Base-by-base conservation (phyloP, 1,140 invertebrate genomes). In the Drosophila teissieri region DNA sequence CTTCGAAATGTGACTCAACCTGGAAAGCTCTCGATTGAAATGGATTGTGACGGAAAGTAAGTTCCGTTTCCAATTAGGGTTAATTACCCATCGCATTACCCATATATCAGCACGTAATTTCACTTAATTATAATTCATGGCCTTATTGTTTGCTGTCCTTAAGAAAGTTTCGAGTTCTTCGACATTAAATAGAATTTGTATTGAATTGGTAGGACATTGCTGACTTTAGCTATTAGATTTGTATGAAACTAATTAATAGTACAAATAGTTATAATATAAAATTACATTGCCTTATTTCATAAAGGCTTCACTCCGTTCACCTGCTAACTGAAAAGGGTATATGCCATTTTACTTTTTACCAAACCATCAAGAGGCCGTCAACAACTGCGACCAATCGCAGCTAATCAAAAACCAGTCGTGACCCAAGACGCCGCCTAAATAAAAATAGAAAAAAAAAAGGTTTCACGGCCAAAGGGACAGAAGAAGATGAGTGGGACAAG, bases 311-410 rank as follows among this genome's bases (percentile, higher is more conserved):
- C 19, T n/a, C 36, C 31, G 15, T 22, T 58, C 17, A 45, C 24
- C 39, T 34, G 3, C 0, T 12, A 4, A 31, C 6, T 2, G 17
- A 8, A 3, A 55, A 24, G 24, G 15, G 15, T 27, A 22, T 11
- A 19, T 45, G 31, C 12, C 44, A 31, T 36, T 27, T 36, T 36
- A 34, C 19, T 15, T 74, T 74, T 74, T 49, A 51, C 69, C 61
- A 44, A 14, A 2, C 22, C 44, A 31, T 65, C 62, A 39, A 42
- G 39, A 19, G 17, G 11, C 22, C 68, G 48, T 73, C 60, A 67
- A 51, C 60, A 70, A 56, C 68, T 70, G 68, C 68, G 60, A 49
- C 60, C 68, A 70, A 73, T 73, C 54, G 61, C 53, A 67, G 54
- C 69, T 67, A 73, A 73, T 73, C 69, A 73, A 73, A 73, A 36